phyloP scores from a whole-genome alignment of 1,140 invertebrate genomes.

The Popillia japonica region DNA sequence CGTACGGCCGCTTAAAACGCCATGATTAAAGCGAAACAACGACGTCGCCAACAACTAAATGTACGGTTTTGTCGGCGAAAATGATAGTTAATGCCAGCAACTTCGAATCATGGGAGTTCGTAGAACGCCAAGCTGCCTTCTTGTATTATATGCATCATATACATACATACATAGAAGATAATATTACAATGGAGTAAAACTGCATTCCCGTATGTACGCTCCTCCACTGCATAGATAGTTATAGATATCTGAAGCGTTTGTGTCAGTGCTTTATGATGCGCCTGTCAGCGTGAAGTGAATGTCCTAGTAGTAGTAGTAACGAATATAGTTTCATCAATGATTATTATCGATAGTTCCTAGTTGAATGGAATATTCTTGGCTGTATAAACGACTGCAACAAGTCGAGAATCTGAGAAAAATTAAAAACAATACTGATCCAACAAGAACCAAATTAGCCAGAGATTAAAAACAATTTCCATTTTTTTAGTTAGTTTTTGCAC shows the following conservation, averaged over 20 bases:
- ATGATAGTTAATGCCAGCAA: neutral
- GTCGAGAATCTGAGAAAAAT: too few relatives aligned
- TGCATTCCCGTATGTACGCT: neutral
- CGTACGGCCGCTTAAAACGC: slow-evolving; percentile 9
- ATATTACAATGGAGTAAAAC: neutral
- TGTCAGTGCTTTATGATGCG: neutral
- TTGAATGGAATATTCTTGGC: too few relatives aligned
- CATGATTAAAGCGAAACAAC: slow-evolving; percentile 22
- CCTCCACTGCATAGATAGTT: neutral
- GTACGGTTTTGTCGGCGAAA: slow-evolving; percentile 14
- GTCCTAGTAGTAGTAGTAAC: neutral
- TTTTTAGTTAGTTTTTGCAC: too few relatives aligned
- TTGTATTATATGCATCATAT: neutral
- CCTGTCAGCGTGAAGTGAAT: neutral
- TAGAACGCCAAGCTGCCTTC: neutral
- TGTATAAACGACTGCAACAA: too few relatives aligned
- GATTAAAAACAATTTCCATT: too few relatives aligned
- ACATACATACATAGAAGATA: neutral
- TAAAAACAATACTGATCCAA: too few relatives aligned
- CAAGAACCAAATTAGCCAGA: too few relatives aligned
- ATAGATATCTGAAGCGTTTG: neutral
- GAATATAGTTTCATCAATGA: too few relatives aligned
- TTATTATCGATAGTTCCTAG: too few relatives aligned
- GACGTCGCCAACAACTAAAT: slow-evolving; percentile 19
- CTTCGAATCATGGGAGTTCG: neutral